Base-by-base conservation (phyloP, 2,888 invertebrate species). In the Caenorhabditis angaria region DNA sequence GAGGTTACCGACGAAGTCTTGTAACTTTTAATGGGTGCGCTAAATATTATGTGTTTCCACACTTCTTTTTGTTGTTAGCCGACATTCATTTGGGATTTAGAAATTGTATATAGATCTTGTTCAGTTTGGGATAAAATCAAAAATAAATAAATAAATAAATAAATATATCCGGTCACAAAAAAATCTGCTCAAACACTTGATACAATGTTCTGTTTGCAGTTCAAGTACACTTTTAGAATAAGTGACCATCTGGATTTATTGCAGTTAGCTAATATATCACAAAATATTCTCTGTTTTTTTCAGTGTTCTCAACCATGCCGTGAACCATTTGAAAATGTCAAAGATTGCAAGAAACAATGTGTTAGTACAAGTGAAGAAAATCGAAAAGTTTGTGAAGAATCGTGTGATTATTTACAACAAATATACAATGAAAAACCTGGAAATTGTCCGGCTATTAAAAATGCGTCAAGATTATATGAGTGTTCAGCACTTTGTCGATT, bases 401-500 rank as follows among this genome's bases (percentile, higher is more conserved):
- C 87, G 0, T 89, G 89, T 72, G 78, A 82, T 47, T 88, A 88
- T 74, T 75, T 89, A 51, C 81, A 84, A 24, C 74, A 80, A 25
- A 84, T 87, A 41, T 82, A 83, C 63, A 76, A 76, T 18, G 76
- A 83, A 53, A 88, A 88, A 61, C 86, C 87, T 1, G 89, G 89
- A 2, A 66, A 71, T 20, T 89, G 89, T 71, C 88, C 88, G 0
- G 70, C 75, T 6, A 81, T 86, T 5, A 68, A 70, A 22, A 70
- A 65, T 27, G 48, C 24, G 0, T 27, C 51, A 50, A 51, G 12
- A 48, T 22, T 65, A 75, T 2, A 68, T 83, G 88, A 88, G 63
- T 89, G 89, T 71, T 82, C 88, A 12, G 83, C 85, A 1, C 78
- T 84, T 14, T 89, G 89, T 76, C 79, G 82, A 51, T 66, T 81